Evolutionary conservation across 2,888 invertebrate genomes (phyloP), one percentile per base, ranked within the genome.

Genomic region (Dryococelus australis): DNA sequence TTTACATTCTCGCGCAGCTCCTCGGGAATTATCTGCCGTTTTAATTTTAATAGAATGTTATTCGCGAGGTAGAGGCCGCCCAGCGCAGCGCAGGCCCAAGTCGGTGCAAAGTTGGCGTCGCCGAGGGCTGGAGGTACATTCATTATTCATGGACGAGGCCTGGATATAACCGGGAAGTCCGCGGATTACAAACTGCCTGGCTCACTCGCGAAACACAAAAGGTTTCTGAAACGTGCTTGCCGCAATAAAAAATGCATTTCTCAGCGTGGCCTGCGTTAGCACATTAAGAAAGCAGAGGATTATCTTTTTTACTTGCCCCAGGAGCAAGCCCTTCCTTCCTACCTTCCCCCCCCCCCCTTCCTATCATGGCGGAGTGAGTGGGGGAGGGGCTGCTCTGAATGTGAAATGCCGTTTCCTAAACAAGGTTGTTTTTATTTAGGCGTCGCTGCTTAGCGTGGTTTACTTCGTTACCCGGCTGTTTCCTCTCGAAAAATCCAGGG

Each of bases 181-280:
- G 24, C n/a, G 65, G 65, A 65, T 65, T 65, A 65, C 65, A 65
- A 65, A 65, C 65, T 65, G 65, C 65, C 65, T n/a, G 65, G 65
- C 65, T 65, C n/a, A 8, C 24, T 16, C 65, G 20, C 65, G 65
- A 65, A 65, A 65, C 65, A 65, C 65, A 65, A 65, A 65, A 65
- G 65, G 65, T 24, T 65, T 24, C 24, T 65, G 65, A 65, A 65
- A 20, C 65, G 65, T 65, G 65, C 65, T 65, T 20, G 65, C 65
- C 13, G 65, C 65, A 65, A 65, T 65, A 65, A 65, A 65, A n/a
- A 65, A 65, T 65, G 65, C n/a, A 65, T 65, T n/a, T 65, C 65
- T 65, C 65, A 65, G 65, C 65, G 65, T 3, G 65, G 65, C 65
- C n/a, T 24, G 65, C 65, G 65, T 65, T 12, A 65, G 65, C 65